phyloP scores from a whole-genome alignment of 2,888 invertebrate species.

The Eudemis profundana region DNA sequence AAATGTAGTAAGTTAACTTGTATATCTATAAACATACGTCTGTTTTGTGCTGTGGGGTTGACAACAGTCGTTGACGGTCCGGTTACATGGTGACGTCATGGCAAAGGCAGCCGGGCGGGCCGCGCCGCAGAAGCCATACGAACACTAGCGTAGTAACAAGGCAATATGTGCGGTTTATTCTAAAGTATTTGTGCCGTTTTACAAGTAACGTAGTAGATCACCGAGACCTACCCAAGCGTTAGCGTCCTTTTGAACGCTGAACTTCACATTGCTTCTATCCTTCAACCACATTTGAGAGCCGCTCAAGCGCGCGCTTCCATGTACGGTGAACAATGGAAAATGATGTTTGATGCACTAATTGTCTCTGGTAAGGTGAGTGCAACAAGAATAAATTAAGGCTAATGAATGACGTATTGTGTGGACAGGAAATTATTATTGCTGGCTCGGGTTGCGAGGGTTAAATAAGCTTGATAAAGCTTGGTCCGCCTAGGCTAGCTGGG shows the following conservation, averaged over 20 bases:
- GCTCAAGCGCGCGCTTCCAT: slow-evolving; percentile 53
- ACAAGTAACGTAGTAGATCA: not conserved
- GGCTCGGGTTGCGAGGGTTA: slow-evolving; percentile 67
- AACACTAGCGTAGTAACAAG: slow-evolving; percentile 49
- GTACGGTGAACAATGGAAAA: slow-evolving; percentile 51
- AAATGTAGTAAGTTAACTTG: slow-evolving; percentile 6
- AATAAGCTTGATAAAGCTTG: slow-evolving; percentile 40
- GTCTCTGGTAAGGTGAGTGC: slow-evolving; percentile 71
- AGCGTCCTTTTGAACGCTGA: slow-evolving; percentile 57
- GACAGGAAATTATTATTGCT: slow-evolving; percentile 83
- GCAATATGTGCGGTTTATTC: not conserved
- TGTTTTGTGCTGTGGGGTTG: slow-evolving; percentile 37
- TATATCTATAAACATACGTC: not conserved
- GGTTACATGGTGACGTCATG: slow-evolving; percentile 76
- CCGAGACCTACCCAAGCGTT: slow-evolving; percentile 53
- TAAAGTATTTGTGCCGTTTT: slow-evolving; percentile 1
- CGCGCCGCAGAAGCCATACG: slow-evolving; percentile 73
- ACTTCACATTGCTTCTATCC: slow-evolving; percentile 64
- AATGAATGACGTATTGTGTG: slow-evolving; percentile 83
- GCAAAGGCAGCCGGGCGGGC: slow-evolving; percentile 74
- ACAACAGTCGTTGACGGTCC: slow-evolving; percentile 65
- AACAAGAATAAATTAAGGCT: slow-evolving; percentile 82
- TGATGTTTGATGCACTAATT: slow-evolving; percentile 57
- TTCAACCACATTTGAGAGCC: slow-evolving; percentile 55
- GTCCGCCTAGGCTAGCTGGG: slow-evolving; percentile 25